A percentile compares a stretch with the other conserved stretches of the same genome.
Conservation (phyloP, 2,888 invertebrate species). For the Cephus pygmeus region DNA sequence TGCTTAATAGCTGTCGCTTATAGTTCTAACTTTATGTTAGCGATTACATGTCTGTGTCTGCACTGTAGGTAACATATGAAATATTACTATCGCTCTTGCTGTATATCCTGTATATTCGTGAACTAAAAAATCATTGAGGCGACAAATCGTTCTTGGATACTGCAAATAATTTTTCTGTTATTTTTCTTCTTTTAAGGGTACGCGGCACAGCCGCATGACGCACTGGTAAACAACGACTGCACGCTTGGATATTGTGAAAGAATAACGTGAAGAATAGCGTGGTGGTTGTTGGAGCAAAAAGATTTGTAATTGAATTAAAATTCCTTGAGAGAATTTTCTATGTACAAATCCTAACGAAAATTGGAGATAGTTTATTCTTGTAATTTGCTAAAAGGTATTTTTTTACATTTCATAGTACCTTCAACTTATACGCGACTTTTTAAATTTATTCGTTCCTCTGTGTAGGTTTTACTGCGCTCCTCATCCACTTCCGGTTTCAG, state of each 20-base stretch:
- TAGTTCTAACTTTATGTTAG: neutral
- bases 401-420: neutral
- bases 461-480: neutral
- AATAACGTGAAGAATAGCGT: neutral
- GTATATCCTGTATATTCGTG: neutral
- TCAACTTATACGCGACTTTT: neutral
- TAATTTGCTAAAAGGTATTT: neutral
- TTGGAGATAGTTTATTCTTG: neutral
- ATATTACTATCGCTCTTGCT: neutral
- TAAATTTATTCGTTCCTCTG: neutral
- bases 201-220: neutral
- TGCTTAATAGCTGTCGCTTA: neutral
- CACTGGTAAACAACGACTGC: neutral
- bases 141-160: neutral
- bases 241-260: neutral
- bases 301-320: neutral
- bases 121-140: neutral
- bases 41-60: neutral
- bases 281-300: neutral
- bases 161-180: neutral
- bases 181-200: neutral
- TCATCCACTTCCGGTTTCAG: neutral
- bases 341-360: neutral
- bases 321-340: neutral
- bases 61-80: no score